Evolutionary conservation across 2,888 invertebrate species (phyloP), one percentile per base, ranked within the genome.

Genomic region (Fragum whitleyi): DNA sequence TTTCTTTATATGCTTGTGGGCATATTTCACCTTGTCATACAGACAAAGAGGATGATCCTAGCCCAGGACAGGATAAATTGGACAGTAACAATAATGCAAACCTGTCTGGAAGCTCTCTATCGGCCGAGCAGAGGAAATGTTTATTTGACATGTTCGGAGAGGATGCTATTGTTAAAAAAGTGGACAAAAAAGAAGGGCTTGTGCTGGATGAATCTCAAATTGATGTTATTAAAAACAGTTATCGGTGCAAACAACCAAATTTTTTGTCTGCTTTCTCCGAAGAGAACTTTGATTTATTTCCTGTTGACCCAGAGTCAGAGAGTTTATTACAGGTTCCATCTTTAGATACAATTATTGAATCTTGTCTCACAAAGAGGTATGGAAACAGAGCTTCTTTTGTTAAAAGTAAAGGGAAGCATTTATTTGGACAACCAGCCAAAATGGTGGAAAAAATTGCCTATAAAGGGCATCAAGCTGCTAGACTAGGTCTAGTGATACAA

Each of bases 401-500:
- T 2, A 83, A 68, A 68, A 57, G 23, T 47, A 74, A 79, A 57
- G 70, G 62, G 0, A 79, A 77, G 65, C 26, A 11, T 28, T 47
- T 79, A 16, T 57, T 32, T 68, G 16, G 28, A 29, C 82, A 82
- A 57, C 82, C 82, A 39, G 6, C 9, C 11, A 79, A 78, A 78
- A 78, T 78, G 77, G 55, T 81, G 2, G 78, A 78, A 14, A n/a
- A 82, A 79, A 32, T 73, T 77, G 23, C 42, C 39, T 21, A 73
- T 65, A 47, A 77, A 79, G 62, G 79, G 77, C 83, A 83, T 23
- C 79, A 79, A 6, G 71, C 83, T 26, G 74, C 79, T 14, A 28
- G 77, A 16, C 51, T 78, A 0, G 74, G 81, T 19, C 21, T 78
- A 14, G 61, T 81, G 3, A 75, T 75, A 1, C 59, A 39, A 65